phyloP scores from a whole-genome alignment of 2,113 vertebrate genomes.

The Muntiacus reevesi region DNA sequence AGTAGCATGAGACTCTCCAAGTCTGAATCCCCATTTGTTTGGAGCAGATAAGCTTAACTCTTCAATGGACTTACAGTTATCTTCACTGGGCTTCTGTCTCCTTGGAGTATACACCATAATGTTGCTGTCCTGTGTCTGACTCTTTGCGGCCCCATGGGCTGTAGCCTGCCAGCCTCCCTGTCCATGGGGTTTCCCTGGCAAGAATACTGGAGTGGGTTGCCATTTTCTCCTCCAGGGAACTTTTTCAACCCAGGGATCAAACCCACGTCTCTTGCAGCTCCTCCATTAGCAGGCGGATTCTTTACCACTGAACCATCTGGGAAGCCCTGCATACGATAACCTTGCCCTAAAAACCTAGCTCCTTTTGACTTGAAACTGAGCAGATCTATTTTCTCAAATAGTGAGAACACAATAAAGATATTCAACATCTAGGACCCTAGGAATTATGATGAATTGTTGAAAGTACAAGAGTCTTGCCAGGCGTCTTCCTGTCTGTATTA shows the following conservation, averaged over 20 bases:
- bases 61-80: neutral
- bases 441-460: neutral
- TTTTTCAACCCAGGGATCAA: neutral
- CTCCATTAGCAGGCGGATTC: neutral
- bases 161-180: neutral
- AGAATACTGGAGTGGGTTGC: neutral
- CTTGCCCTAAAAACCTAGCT: neutral
- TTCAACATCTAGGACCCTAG: neutral
- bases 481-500: neutral
- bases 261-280: neutral
- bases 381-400: neutral
- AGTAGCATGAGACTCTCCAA: neutral
- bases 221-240: neutral
- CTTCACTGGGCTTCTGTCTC: neutral
- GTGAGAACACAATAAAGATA: neutral
- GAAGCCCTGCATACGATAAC: neutral
- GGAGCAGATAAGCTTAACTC: neutral
- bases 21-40: neutral
- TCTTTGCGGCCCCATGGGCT: fast-evolving
- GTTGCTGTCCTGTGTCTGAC: neutral
- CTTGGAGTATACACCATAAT: too few species aligned
- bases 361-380: neutral
- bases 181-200: neutral
- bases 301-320: neutral
- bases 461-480: neutral